Evolutionary conservation across 2,113 vertebrate genomes (phyloP), one percentile per base, ranked within the genome.

Genomic region (Callipepla californica): DNA sequence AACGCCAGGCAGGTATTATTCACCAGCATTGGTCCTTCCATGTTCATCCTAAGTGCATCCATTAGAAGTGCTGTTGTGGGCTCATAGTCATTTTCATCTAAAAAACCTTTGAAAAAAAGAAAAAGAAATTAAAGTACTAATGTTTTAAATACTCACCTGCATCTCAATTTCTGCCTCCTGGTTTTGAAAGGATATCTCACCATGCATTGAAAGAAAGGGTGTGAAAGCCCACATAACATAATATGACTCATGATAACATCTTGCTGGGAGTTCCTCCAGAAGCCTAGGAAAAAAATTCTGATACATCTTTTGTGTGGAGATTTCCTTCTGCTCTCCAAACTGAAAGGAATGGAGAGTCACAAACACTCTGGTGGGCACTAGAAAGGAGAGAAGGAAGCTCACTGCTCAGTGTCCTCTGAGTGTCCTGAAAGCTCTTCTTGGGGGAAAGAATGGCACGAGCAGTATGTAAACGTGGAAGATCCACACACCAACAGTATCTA

Each of bases 1-100:
- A 98, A 78, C 2, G 97, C 97, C 40, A 96, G 93, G 61, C 73
- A 96, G 45, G 91, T 89, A 0, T 97, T 97, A 68, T 96, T 97
- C 44, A 98, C 97, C 76, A 98, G 70, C 45, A 87, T 28, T 9
- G 87, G 79, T 13, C 97, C 92, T 70, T 72, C 73, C 36, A 34
- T 92, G 74, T 97, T 90, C 48, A 70, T 79, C 47, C 67, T 93
- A 20, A 98, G 16, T 1, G 75, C 96, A 21, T 62, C 88, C 80
- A 98, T 80, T 13, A 98, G 8, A 59, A 98, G 92, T 0, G 13
- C 40, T 16, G 66, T 92, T 69, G 88, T 92, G 2, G 94, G 58
- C 26, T 97, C 98, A 7, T 70, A 95, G 3, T 97, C 92, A 23
- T 42, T 47, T 85, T 97, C 97, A 51, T 25, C 30, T 21, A 98